Evolutionary conservation across 2,797 vertebrate genomes (phyloP), one percentile per base, ranked within the genome.

Genomic region (Darevskia mixta): DNA sequence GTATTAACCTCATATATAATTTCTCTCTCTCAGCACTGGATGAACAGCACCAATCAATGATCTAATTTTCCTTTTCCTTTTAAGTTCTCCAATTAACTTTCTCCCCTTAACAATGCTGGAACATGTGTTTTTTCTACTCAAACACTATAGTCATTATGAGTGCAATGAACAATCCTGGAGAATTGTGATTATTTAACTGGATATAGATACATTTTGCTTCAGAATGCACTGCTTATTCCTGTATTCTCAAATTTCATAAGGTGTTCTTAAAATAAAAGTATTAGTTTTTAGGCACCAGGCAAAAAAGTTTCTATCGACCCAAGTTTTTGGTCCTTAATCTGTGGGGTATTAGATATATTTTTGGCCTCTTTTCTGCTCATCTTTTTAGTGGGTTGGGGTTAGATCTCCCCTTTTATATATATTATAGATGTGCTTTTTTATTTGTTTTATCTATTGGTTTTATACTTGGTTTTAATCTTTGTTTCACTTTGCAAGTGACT

Each of bases 1-100:
- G 89, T 1, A 41, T 86, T 86, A 86, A 81, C 2, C 20, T 67
- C 32, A 90, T 35, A 67, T 66, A 90, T 85, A 83, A 93, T 88
- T 92, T 61, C 11, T 86, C 77, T 89, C 55, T 27, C 15, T 27
- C 86, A 90, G 1, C 35, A 77, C 58, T 88, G 71, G 85, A 32
- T 87, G 67, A 76, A 84, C 8, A 58, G 38, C 7, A 90, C 35
- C 49, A 87, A 90, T 79, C n/a, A 88, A 5, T 3, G 1, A 49
- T 66, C 58, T 85, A 49, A 45, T 71, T 90, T 92, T 45, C 64
- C 11, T 38, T 7, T 91, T 32, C 15, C 6, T 71, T 86, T 13
- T 25, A 89, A 85, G 18, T 76, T 76, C 78, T 91, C 4, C 27
- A 18, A 45, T 84, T 87, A 87, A 41, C 55, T 29, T 67, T 71